Conservation (phyloP, 2,888 invertebrate genomes). For the Theretra japonica region DNA sequence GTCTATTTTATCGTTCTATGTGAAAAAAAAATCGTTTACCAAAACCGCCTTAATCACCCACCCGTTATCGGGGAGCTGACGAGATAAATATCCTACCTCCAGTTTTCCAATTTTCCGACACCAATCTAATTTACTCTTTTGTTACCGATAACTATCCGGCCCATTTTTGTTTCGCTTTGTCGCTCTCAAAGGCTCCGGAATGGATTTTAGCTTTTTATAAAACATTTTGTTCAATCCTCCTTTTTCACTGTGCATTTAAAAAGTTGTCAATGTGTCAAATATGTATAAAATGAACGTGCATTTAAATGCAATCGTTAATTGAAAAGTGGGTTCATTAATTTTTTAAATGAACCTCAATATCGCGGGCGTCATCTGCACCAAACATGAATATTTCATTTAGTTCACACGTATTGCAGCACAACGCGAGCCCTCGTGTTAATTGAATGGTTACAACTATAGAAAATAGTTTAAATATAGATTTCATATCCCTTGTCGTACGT, state of each 20-base stretch:
- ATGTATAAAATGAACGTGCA: too few species aligned
- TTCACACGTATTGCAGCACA: background rate
- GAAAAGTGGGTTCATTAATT: background rate
- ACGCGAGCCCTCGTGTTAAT: background rate
- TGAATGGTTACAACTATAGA: background rate
- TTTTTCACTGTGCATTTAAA: too few species aligned
- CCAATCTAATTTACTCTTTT: slow-evolving; percentile 24
- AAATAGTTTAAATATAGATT: background rate
- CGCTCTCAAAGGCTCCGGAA: background rate
- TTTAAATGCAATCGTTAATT: background rate
- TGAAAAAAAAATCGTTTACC: slow-evolving; percentile 10
- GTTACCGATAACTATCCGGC: background rate
- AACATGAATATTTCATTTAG: slow-evolving; percentile 1
- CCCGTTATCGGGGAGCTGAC: background rate
- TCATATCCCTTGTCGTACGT: too few species aligned
- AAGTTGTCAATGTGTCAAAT: too few species aligned
- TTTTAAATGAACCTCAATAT: background rate
- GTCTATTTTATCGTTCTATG: background rate
- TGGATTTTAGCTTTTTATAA: too few species aligned
- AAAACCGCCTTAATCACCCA: slow-evolving; percentile 9
- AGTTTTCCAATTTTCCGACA: slow-evolving; percentile 20
- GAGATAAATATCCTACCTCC: slow-evolving; percentile 11
- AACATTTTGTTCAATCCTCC: too few species aligned
- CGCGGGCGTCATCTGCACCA: background rate
- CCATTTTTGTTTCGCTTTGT: background rate